Conservation (phyloP, 2,888 invertebrate genomes). For the Melolontha melolontha region DNA sequence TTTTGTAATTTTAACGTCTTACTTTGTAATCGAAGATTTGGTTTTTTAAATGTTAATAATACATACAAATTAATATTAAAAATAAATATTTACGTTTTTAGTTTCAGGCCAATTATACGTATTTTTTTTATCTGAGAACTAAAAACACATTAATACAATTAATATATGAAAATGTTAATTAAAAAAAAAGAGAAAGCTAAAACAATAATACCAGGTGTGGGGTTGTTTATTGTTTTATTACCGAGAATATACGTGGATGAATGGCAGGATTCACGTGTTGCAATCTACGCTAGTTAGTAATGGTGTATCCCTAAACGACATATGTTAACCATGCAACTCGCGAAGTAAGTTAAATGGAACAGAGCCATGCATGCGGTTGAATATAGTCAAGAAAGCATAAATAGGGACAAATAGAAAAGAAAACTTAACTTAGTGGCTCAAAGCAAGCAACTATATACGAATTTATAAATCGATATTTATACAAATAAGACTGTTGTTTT, state of each 20-base stretch:
- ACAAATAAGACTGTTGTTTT: slow-evolving; percentile 11
- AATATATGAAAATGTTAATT: not conserved
- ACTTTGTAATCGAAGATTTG: not conserved
- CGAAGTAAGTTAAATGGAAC: not conserved
- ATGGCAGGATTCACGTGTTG: slow-evolving; percentile 35
- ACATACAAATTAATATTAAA: too few species aligned
- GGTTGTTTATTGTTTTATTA: slow-evolving; percentile 18
- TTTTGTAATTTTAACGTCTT: too few species aligned
- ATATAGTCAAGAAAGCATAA: too few species aligned
- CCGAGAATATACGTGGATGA: slow-evolving; percentile 49
- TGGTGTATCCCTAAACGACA: slow-evolving; percentile 50
- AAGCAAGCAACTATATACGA: slow-evolving; percentile 11
- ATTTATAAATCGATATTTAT: slow-evolving; percentile 30
- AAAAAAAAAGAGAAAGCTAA: not conserved
- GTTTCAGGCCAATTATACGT: too few species aligned
- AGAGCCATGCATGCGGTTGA: not conserved
- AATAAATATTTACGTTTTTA: too few species aligned
- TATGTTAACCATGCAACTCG: slow-evolving; percentile 47
- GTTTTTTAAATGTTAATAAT: too few species aligned
- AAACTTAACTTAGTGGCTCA: slow-evolving; percentile 9
- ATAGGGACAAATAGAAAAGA: not conserved
- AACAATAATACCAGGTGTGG: not conserved
- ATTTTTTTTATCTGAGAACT: too few species aligned
- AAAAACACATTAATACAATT: not conserved
- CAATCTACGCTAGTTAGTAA: slow-evolving; percentile 46